Conservation (phyloP, 2,888 invertebrate genomes). For the Volucella inanis region DNA sequence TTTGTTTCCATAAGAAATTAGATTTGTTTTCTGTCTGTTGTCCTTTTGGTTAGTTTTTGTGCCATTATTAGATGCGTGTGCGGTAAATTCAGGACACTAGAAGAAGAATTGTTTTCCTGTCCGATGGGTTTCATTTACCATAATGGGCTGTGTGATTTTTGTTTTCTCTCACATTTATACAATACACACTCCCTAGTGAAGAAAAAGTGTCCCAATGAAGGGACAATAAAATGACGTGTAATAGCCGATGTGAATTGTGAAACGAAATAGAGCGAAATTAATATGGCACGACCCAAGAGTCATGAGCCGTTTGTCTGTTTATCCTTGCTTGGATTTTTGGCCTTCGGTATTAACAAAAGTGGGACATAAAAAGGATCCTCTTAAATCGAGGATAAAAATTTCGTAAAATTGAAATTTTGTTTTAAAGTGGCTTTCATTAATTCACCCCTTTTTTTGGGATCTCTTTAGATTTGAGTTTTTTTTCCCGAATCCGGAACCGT, state of each 20-base stretch:
- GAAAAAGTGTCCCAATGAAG: conserved; percentile 59
- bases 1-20: conserved; percentile 39
- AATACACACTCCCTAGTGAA: background rate
- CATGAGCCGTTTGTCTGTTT: conserved; percentile 19
- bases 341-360: background rate
- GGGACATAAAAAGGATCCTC: too few relatives aligned
- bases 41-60: background rate
- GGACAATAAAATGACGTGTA: conserved; percentile 53
- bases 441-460: too few relatives aligned
- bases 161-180: conserved; percentile 6
- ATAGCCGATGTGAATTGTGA: conserved; percentile 49
- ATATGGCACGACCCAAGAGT: conserved; percentile 21
- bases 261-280: conserved; percentile 53
- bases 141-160: conserved; percentile 60
- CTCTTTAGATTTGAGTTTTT: too few relatives aligned
- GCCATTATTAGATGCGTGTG: conserved; percentile 43
- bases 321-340: conserved; percentile 10
- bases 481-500: too few relatives aligned
- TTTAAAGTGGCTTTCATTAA: too few relatives aligned
- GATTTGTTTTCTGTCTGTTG: conserved; percentile 18
- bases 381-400: too few relatives aligned
- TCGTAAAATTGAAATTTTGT: too few relatives aligned
- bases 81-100: conserved; percentile 9
- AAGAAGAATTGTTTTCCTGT: conserved; percentile 27
- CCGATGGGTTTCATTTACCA: conserved; percentile 62